Conservation (phyloP, 2,888 invertebrate genomes). For the Lamellibrachia columna region DNA sequence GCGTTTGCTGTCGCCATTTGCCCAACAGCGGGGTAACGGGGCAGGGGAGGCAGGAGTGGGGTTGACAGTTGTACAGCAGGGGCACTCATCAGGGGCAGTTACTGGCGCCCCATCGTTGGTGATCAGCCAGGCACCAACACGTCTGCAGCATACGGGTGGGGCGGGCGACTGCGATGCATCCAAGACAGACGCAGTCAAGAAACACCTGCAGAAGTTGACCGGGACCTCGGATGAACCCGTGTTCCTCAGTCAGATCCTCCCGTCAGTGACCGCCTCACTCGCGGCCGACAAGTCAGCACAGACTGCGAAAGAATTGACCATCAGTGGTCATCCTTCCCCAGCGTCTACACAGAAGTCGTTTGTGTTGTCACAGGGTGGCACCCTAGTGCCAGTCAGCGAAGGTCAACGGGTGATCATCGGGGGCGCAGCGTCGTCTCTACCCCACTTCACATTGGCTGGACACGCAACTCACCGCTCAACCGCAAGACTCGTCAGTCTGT, state of each 20-base stretch:
- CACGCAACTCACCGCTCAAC: not conserved
- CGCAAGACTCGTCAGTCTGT: not conserved
- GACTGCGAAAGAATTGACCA: not conserved
- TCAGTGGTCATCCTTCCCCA: not conserved
- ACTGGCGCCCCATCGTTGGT: not conserved
- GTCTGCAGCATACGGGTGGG: not conserved
- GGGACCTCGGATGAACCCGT: not conserved
- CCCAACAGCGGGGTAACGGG: not conserved
- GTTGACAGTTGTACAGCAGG: not conserved
- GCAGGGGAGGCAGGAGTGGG: not conserved
- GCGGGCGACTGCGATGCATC: not conserved
- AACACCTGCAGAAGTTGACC: not conserved
- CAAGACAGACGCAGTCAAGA: not conserved
- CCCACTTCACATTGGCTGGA: not conserved
- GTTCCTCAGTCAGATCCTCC: not conserved
- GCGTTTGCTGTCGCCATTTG: not conserved
- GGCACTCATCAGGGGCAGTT: not conserved
- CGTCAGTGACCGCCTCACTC: not conserved
- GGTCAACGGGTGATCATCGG: not conserved
- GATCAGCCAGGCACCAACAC: not conserved
- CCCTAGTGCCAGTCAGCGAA: not conserved
- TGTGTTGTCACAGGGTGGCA: slow-evolving; percentile 10
- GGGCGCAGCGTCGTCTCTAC: not conserved
- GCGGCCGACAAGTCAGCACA: not conserved
- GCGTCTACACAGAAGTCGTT: slow-evolving; percentile 1